Conservation (phyloP, 2,888 invertebrate genomes). For the Saturnia japonica region DNA sequence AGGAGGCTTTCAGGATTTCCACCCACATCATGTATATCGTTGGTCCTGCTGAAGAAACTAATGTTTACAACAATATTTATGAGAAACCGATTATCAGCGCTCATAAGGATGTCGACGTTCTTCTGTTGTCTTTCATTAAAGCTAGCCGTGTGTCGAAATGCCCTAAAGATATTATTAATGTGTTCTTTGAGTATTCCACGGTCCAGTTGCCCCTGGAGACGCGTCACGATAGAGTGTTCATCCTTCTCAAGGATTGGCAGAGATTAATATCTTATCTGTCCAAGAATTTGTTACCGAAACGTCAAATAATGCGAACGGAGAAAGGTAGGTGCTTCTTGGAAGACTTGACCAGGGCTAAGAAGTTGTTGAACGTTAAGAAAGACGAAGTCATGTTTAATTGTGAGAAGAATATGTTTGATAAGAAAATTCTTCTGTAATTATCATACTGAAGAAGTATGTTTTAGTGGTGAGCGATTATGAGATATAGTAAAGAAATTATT, state of each 20-base stretch:
- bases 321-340: constrained; percentile 67
- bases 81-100: constrained; percentile 67
- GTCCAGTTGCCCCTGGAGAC: constrained; percentile 63
- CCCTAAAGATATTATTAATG: constrained; percentile 61
- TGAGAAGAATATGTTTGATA: constrained; percentile 45
- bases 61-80: constrained; percentile 62
- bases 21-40: constrained; percentile 67
- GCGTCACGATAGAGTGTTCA: constrained; percentile 53
- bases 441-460: not conserved
- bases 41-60: constrained; percentile 60
- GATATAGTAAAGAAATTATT: too few relatives aligned
- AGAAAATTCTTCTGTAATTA: constrained; percentile 58
- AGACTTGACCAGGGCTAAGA: constrained; percentile 66
- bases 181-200: constrained; percentile 69
- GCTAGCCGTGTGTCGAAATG: constrained; percentile 40
- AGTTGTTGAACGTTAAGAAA: constrained; percentile 53
- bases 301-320: constrained; percentile 65
- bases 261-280: constrained; percentile 68
- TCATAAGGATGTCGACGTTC: constrained; percentile 57
- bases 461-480: too few relatives aligned
- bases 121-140: constrained; percentile 58
- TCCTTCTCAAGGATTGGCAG: constrained; percentile 68
- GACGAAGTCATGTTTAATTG: constrained; percentile 55
- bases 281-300: constrained; percentile 65
- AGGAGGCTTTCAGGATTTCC: constrained; percentile 58